phyloP scores from a whole-genome alignment of 2,113 vertebrate genomes.

The Gallinago jamesoni region DNA sequence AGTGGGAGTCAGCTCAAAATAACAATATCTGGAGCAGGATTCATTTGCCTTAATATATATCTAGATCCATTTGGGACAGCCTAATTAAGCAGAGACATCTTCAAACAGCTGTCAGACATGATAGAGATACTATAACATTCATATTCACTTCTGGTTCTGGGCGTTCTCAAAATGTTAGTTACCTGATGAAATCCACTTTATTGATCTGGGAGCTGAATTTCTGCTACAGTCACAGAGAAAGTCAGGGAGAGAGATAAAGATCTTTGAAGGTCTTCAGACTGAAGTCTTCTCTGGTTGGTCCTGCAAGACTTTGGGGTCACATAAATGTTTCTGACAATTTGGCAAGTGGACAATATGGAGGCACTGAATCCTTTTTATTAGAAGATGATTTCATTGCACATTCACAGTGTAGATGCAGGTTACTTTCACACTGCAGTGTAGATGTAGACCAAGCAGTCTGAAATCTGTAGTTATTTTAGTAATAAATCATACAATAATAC shows the following conservation, averaged over 20 bases:
- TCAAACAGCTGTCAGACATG: neutral
- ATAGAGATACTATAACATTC: neutral
- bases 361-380: neutral
- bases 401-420: neutral
- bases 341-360: neutral
- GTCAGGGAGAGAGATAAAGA: neutral
- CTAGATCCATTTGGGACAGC: neutral
- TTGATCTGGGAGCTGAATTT: neutral
- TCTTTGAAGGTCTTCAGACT: neutral
- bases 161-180: neutral
- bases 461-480: neutral
- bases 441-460: neutral
- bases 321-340: neutral
- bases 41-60: neutral
- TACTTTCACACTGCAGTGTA: neutral
- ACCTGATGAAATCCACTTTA: neutral
- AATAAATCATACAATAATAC: neutral
- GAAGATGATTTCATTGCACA: neutral
- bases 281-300: neutral
- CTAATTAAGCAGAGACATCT: neutral
- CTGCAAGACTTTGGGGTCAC: neutral
- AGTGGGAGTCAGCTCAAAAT: neutral
- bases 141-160: neutral
- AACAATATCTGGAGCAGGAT: neutral
- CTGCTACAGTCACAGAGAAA: neutral